Conservation (phyloP, 2,113 vertebrate species). For the Hypanus sabinus region DNA sequence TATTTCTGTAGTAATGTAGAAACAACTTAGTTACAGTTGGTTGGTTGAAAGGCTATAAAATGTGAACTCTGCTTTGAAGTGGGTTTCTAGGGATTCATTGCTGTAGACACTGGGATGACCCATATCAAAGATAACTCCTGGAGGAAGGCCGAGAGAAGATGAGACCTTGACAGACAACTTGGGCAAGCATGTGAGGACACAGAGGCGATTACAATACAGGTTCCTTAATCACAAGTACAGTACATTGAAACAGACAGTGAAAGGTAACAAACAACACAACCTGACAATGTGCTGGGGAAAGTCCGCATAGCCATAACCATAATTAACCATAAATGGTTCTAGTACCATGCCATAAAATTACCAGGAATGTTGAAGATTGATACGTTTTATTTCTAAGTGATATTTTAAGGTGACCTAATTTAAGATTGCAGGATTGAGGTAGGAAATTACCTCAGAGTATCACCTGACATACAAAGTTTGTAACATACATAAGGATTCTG, state of each 20-base stretch:
- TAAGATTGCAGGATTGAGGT: background rate
- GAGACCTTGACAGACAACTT: background rate
- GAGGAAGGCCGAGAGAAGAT: background rate
- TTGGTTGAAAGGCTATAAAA: background rate
- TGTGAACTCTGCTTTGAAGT: constrained; percentile 33
- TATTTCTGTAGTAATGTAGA: background rate
- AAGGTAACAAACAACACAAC: no score
- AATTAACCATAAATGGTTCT: background rate
- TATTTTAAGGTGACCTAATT: background rate
- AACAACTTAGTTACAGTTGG: background rate
- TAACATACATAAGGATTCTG: background rate
- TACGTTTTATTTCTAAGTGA: background rate
- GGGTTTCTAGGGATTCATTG: background rate
- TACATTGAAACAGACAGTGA: no score
- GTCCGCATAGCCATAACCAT: no score
- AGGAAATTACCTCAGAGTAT: background rate
- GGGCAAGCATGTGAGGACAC: background rate
- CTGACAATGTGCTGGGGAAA: no score
- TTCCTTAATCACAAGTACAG: no score
- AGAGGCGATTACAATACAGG: background rate
- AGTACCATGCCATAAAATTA: background rate
- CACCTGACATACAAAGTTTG: background rate
- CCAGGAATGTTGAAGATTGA: background rate
- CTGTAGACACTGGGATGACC: background rate
- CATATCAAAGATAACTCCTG: background rate